Percentiles rank a stretch among this genome's conserved stretches.
These are phyloP conservation scores for Tachina grossa DNA, from an alignment of 2,888 invertebrate genomes.

Conservation along the genomic window DNA sequence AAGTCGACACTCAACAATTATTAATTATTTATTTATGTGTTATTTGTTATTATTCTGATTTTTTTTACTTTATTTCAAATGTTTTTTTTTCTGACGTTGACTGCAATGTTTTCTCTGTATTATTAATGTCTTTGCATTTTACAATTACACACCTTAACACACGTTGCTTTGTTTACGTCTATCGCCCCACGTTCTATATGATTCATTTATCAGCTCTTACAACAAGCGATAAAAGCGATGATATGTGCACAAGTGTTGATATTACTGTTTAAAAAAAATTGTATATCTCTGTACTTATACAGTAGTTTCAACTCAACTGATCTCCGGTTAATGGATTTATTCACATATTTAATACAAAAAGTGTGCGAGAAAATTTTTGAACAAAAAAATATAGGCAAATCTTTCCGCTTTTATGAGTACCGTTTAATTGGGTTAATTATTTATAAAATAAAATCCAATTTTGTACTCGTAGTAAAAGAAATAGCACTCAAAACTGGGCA, in stretches of 20 bases:
- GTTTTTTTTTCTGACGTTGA: constrained; percentile 14
- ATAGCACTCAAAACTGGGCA: too few species aligned
- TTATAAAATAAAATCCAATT: too few species aligned
- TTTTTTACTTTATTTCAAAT: constrained; percentile 4
- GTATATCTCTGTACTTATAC: too few species aligned
- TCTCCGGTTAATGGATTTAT: too few species aligned
- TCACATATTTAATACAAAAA: too few species aligned
- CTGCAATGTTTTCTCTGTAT: background rate
- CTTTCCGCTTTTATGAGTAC: too few species aligned
- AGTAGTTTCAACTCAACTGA: too few species aligned
- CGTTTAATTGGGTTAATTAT: too few species aligned
- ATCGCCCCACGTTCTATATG: constrained; percentile 12
- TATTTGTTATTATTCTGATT: constrained; percentile 15
- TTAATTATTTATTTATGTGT: background rate
- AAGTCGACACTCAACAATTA: constrained; percentile 1
- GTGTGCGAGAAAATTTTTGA: too few species aligned
- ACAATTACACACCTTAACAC: background rate
- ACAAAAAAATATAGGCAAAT: too few species aligned
- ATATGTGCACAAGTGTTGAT: background rate
- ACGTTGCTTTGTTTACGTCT: constrained; percentile 10
- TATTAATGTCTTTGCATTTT: constrained; percentile 3
- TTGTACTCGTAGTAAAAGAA: too few species aligned
- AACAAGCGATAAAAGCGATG: background rate
- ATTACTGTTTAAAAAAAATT: background rate
- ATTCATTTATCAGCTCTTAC: constrained; percentile 8